phyloP scores from a whole-genome alignment of 2,113 vertebrate species.

The Heterotis niloticus region DNA sequence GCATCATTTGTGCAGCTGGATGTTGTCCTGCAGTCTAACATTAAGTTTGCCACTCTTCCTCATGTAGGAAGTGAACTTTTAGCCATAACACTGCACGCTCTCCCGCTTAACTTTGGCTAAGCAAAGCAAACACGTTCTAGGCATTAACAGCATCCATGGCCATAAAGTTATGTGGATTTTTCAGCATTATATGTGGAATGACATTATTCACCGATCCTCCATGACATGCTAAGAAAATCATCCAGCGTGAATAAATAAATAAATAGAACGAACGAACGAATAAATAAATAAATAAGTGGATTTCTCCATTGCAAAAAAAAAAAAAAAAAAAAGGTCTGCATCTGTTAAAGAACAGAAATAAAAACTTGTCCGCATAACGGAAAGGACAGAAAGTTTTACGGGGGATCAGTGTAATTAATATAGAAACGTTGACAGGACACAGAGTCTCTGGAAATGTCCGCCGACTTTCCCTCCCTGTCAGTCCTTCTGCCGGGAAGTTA shows the following conservation, averaged over 20 bases:
- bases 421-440: constrained; percentile 72
- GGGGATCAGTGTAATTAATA: constrained; percentile 74
- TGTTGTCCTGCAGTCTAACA: too few relatives aligned
- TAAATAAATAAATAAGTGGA: neutral
- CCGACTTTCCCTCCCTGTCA: constrained; percentile 76
- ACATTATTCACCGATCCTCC: too few relatives aligned
- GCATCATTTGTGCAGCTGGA: too few relatives aligned
- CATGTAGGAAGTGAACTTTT: too few relatives aligned
- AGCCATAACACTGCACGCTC: too few relatives aligned
- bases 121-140: neutral
- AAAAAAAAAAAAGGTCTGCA: neutral
- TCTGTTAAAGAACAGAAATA: constrained; percentile 30
- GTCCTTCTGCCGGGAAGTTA: constrained; percentile 84
- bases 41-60: too few relatives aligned
- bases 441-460: constrained; percentile 76
- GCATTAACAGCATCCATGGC: neutral
- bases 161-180: too few relatives aligned
- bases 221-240: too few relatives aligned
- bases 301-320: neutral
- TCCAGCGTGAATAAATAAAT: neutral
- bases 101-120: too few relatives aligned
- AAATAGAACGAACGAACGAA: neutral
- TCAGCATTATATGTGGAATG: too few relatives aligned
- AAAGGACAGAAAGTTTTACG: constrained; percentile 28
- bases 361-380: constrained; percentile 9